These are phyloP conservation scores for Patella pellucida DNA, from an alignment of 2,888 invertebrate genomes.

Conservation along the genomic window DNA sequence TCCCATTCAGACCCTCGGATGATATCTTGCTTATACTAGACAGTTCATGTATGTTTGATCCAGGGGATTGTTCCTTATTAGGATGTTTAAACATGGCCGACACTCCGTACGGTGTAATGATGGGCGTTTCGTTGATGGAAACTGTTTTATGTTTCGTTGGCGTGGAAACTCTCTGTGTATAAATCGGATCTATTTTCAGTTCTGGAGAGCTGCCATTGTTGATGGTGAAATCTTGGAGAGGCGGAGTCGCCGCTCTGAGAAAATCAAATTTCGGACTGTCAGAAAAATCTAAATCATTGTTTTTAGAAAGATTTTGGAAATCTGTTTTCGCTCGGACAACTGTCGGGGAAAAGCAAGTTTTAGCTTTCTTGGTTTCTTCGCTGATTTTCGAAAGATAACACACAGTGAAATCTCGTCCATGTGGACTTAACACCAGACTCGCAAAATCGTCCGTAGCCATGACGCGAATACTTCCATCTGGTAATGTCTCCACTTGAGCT, in stretches of 20 bases:
- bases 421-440: slow-evolving; percentile 59
- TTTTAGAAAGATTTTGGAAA: background rate
- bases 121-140: slow-evolving; percentile 13
- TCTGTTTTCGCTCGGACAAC: background rate
- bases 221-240: background rate
- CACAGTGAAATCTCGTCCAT: slow-evolving; percentile 61
- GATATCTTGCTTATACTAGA: slow-evolving; percentile 42
- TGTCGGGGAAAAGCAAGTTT: background rate
- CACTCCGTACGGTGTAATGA: slow-evolving; percentile 35
- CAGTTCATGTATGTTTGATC: slow-evolving; percentile 29
- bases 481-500: slow-evolving; percentile 46
- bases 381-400: slow-evolving; percentile 60
- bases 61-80: slow-evolving; percentile 13
- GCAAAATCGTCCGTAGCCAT: slow-evolving; percentile 61
- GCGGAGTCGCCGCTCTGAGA: background rate
- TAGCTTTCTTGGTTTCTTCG: slow-evolving; percentile 32
- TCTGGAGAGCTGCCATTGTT: background rate
- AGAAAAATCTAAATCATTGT: background rate
- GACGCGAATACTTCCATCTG: slow-evolving; percentile 57
- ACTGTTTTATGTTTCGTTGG: slow-evolving; percentile 18
- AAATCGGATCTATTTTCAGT: background rate
- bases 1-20: slow-evolving; percentile 37
- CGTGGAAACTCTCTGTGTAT: slow-evolving; percentile 21
- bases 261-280: no score
- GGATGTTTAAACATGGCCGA: slow-evolving; percentile 35